Conservation (phyloP, 2,888 invertebrate genomes). For the Temnothorax unifasciatus region DNA sequence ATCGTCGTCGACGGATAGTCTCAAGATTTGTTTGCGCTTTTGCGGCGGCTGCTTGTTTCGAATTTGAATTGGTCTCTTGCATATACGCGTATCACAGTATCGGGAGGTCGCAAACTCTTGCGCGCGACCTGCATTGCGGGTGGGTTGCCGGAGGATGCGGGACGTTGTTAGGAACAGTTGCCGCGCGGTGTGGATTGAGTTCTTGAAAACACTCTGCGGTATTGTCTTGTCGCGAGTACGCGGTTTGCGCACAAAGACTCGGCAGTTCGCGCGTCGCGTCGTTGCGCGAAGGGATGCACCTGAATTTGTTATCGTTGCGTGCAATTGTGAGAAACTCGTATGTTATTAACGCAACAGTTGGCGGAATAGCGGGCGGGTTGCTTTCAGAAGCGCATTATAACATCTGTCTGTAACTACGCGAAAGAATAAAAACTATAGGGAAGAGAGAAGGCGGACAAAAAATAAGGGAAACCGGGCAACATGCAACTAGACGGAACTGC, state of each 20-base stretch:
- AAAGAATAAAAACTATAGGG: background rate
- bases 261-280: background rate
- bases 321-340: conserved; percentile 40
- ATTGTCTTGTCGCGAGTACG: conserved; percentile 37
- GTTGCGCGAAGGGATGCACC: background rate
- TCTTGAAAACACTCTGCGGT: conserved; percentile 45
- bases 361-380: conserved; percentile 21
- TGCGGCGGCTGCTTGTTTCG: background rate
- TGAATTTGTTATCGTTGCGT: conserved; percentile 43
- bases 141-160: conserved; percentile 6
- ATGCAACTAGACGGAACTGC: background rate
- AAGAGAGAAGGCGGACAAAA: background rate
- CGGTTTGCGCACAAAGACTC: conserved; percentile 31
- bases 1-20: background rate
- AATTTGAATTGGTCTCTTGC: conserved; percentile 21
- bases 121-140: background rate
- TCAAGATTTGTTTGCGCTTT: conserved; percentile 13
- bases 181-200: conserved; percentile 23
- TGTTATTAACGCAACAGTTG: conserved; percentile 44
- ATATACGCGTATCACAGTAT: conserved; percentile 1
- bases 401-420: background rate
- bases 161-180: conserved; percentile 42
- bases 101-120: conserved; percentile 6
- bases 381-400: conserved; percentile 5
- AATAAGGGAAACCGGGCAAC: background rate